Evolutionary conservation across 37 sponge, comb jelly and placozoan species (phyloP).

Genomic region (Cladorhizidae sp.): DNA sequence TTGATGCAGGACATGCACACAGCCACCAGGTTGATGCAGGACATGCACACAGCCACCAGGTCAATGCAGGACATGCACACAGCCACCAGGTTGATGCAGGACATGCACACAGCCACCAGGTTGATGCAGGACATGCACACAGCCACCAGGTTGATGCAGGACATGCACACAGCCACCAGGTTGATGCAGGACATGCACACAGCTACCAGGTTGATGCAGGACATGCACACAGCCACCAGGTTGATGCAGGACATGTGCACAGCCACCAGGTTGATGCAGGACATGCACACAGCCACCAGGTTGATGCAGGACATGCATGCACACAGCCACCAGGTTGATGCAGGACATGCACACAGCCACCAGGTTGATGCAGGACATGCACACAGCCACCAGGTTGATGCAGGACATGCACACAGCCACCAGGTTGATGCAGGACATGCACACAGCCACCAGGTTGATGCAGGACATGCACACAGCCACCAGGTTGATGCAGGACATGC

Average conservation of each 20-base stretch:
- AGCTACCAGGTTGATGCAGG: not conserved
- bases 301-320: not conserved
- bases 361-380: not conserved
- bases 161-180: not conserved
- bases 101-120: not conserved
- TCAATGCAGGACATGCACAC: not conserved
- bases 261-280: not conserved
- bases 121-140: not conserved
- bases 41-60: not conserved
- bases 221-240: not conserved
- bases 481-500: not conserved
- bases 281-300: not conserved
- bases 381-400: not conserved
- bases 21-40: not conserved
- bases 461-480: not conserved
- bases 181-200: not conserved
- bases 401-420: not conserved
- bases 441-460: not conserved
- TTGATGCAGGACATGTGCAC: not conserved
- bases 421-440: not conserved
- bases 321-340: not conserved
- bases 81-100: not conserved
- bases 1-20: not conserved
- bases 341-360: not conserved
- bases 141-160: not conserved